phyloP scores from a whole-genome alignment of 2,113 vertebrate genomes.

The Pterocles burchelli region DNA sequence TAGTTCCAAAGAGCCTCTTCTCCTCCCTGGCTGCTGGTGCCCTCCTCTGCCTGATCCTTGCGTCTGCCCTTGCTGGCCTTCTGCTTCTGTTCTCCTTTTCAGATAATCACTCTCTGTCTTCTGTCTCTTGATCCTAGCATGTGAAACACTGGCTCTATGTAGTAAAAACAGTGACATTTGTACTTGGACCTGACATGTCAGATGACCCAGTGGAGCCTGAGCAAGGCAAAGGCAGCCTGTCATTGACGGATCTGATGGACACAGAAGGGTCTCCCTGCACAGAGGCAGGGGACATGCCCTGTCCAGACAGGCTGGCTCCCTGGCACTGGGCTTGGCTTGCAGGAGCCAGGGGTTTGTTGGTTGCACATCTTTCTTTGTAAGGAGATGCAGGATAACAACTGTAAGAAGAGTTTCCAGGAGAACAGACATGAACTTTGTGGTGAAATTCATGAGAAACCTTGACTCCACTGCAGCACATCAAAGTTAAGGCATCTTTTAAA shows the following conservation, averaged over 20 bases:
- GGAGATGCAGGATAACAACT: neutral
- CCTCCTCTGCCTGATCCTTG: neutral
- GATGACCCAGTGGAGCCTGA: neutral
- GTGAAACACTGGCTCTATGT: neutral
- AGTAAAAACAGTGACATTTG: neutral
- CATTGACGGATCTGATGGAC: neutral
- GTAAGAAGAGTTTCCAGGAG: neutral
- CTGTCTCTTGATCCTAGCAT: neutral
- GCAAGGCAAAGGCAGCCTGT: neutral
- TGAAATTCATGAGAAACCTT: neutral
- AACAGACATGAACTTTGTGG: neutral
- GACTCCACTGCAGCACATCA: neutral
- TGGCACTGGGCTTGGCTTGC: neutral
- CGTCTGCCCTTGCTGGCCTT: neutral
- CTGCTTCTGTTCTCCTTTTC: neutral
- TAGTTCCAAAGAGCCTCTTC: neutral
- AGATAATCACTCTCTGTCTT: neutral
- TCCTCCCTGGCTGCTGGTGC: neutral
- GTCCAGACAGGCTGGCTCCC: neutral
- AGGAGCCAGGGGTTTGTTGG: neutral
- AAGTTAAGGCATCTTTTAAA: neutral
- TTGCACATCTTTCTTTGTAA: neutral
- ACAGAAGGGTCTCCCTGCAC: neutral
- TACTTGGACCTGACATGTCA: neutral
- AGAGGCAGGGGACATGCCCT: neutral